Evolutionary conservation across 2,113 vertebrate species (phyloP), one percentile per base, ranked within the genome.

Genomic region (Neomonachus schauinslandi): DNA sequence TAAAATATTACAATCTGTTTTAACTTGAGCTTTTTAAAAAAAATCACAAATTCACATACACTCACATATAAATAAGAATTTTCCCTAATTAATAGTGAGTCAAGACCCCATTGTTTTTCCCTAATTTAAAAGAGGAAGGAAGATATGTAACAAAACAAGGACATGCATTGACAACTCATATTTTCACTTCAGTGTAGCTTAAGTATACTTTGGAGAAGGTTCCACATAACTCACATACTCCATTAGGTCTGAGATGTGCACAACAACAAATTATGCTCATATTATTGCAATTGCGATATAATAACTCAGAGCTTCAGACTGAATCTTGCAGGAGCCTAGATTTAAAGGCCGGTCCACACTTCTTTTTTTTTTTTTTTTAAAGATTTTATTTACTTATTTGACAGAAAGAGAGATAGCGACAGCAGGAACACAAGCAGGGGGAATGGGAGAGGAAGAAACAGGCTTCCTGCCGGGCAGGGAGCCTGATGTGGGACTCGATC

Each of bases 11-110:
- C 26, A 82, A 42, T 53, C 33, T 61, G 11, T 36, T 67, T 67
- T 76, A 91, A 67, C 24, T 26, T 95, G 46, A 84, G 55, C 49
- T 96, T 95, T 67, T 46, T 49, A 6, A 49, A 63, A 76, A 51
- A 76, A 84, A 76, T 55, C 22, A 51, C 67, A 97, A 95, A 90
- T 63, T 94, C 74, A 96, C 46, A 93, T 69, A 86, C 1, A 1
- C 26, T 86, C 33, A 72, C 46, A 46, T 77, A 91, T 3, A 89
- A 88, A 46, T 46, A 96, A 49, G 10, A 39, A 33, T 82, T 88
- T 84, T n/a, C 21, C 79, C 33, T 74, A n/a, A 85, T 39, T n/a
- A 93, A 97, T 1, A 65, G 36, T 57, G n/a, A 92, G 19, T 53
- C 42, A 87, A 92, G 46, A 42, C 36, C 10, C 26, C 26, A 24